phyloP scores from a whole-genome alignment of 2,113 vertebrate genomes.

The Malaclemys terrapin region DNA sequence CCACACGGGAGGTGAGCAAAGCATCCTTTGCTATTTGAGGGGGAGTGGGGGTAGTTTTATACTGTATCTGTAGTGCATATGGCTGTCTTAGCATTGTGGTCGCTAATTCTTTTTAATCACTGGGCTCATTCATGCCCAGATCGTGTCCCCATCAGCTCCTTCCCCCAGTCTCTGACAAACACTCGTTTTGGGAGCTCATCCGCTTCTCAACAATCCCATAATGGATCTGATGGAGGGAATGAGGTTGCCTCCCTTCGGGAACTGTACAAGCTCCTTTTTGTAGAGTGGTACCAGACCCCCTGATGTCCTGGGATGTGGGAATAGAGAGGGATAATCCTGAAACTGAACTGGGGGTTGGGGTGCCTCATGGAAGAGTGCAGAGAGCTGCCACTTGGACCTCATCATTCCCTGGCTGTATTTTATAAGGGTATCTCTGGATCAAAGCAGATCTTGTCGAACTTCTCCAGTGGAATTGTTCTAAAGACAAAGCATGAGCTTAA shows the following conservation, averaged over 20 bases:
- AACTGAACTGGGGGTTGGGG: not conserved
- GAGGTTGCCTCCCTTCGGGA: not conserved
- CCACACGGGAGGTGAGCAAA: slow-evolving; percentile 90
- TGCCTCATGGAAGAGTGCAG: not conserved
- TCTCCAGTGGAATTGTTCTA: slow-evolving; percentile 16
- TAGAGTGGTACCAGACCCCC: not conserved
- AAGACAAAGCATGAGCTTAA: not conserved
- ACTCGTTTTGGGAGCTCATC: not conserved
- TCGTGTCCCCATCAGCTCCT: not conserved
- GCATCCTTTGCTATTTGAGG: not conserved
- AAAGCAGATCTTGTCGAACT: not conserved
- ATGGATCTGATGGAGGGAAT: not conserved
- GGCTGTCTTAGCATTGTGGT: not conserved
- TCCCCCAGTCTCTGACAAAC: not conserved
- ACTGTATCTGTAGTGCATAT: fast-evolving
- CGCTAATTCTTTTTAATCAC: not conserved
- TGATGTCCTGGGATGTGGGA: not conserved
- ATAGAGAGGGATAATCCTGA: slow-evolving; percentile 8
- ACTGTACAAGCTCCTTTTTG: not conserved
- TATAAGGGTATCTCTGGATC: slow-evolving; percentile 6
- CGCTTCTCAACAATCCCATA: not conserved
- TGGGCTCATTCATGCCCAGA: not conserved
- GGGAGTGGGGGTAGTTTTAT: not conserved
- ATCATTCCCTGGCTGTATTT: not conserved
- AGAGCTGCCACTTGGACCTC: not conserved